phyloP scores from a whole-genome alignment of 2,113 vertebrate species.

The Mus spicilegus region DNA sequence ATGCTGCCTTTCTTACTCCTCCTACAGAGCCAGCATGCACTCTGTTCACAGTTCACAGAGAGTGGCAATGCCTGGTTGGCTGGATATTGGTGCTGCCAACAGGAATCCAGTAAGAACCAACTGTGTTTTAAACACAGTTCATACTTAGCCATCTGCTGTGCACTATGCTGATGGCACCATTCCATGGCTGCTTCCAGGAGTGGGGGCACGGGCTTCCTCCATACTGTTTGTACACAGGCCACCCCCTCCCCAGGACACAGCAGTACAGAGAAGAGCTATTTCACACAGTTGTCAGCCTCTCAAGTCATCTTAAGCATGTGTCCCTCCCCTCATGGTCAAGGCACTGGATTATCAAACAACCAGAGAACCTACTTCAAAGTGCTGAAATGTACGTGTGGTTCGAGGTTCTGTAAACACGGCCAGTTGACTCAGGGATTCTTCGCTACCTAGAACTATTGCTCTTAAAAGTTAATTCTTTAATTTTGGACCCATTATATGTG shows the following conservation, averaged over 20 bases:
- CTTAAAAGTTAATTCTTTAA: conserved; percentile 38
- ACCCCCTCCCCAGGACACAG: accelerated
- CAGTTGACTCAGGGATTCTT: neutral
- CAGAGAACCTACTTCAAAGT: neutral
- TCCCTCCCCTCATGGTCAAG: neutral
- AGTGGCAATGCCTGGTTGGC: neutral
- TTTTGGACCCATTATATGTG: neutral
- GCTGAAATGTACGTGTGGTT: neutral
- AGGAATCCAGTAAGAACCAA: conserved; percentile 49
- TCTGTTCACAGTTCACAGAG: conserved; percentile 5
- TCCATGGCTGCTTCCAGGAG: conserved; percentile 13
- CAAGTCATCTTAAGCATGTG: neutral
- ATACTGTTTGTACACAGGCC: neutral
- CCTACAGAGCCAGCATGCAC: neutral
- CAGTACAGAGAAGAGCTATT: neutral
- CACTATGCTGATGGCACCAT: neutral
- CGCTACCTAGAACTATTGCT: neutral
- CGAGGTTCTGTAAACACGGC: neutral
- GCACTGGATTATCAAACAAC: neutral
- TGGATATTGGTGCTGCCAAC: conserved; percentile 32
- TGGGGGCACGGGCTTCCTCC: neutral
- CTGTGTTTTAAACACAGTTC: conserved; percentile 67
- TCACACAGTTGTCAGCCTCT: neutral
- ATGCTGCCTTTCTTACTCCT: neutral
- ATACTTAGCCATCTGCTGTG: conserved; percentile 56